Percentiles rank a stretch among this genome's conserved stretches.
phyloP scores from a whole-genome alignment of 2,113 vertebrate genomes.

The Odontesthes bonariensis region DNA sequence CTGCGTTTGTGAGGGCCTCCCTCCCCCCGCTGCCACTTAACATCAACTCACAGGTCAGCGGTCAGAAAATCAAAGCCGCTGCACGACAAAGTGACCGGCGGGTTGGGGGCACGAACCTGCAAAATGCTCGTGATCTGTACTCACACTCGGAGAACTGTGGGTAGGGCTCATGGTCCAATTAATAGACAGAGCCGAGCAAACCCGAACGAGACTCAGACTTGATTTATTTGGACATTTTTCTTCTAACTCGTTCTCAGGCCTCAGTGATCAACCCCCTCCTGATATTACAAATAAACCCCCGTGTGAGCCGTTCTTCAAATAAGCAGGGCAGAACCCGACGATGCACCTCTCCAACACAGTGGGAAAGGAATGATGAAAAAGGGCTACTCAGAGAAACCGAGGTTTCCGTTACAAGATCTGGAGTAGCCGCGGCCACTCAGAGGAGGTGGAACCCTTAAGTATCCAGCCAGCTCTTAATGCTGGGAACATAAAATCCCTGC shows the following conservation, averaged over 20 bases:
- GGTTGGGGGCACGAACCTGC: slow-evolving; percentile 1
- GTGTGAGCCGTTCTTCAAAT: slow-evolving; percentile 56
- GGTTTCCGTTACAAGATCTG: background rate
- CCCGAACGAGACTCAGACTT: slow-evolving; percentile 19
- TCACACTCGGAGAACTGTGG: slow-evolving; percentile 1
- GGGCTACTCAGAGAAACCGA: background rate
- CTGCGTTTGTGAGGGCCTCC: slow-evolving; percentile 48
- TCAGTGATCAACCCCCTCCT: slow-evolving; percentile 51
- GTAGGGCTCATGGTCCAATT: background rate
- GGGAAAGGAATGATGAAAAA: slow-evolving; percentile 33
- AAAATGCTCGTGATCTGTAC: background rate
- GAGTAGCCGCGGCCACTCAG: background rate
- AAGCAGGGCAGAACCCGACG: slow-evolving; percentile 52
- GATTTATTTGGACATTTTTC: slow-evolving; percentile 73
- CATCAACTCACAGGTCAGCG: slow-evolving; percentile 36
- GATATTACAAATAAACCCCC: slow-evolving; percentile 71
- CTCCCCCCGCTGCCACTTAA: slow-evolving; percentile 36
- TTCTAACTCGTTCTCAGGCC: slow-evolving; percentile 57
- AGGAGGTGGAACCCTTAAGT: slow-evolving; percentile 28
- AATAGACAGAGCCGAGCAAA: slow-evolving; percentile 18
- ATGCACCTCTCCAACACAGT: slow-evolving; percentile 43
- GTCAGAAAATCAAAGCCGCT: slow-evolving; percentile 39
- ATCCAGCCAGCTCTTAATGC: slow-evolving; percentile 18
- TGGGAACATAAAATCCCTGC: slow-evolving; percentile 47
- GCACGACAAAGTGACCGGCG: no score